Percentiles rank a stretch among this genome's conserved stretches.
Evolutionary conservation across 2,888 invertebrate genomes (phyloP).

Genomic region (Graphium colonna): DNA sequence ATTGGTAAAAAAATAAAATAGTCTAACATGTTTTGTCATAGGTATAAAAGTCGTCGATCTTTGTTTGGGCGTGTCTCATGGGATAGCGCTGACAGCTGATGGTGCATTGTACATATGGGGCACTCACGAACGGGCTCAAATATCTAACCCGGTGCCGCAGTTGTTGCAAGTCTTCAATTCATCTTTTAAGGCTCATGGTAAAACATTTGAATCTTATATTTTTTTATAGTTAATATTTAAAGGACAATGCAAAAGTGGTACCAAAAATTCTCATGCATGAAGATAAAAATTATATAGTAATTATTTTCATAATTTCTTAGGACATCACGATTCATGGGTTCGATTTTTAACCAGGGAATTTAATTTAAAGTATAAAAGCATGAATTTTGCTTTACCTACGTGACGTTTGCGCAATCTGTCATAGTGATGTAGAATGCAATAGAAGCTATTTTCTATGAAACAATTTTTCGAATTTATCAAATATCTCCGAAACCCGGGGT

Average conservation of each 20-base stretch:
- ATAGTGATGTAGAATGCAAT: no score
- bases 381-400: background rate
- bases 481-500: no score
- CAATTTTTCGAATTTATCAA: no score
- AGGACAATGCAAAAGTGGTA: no score
- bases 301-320: no score
- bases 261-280: no score
- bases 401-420: background rate
- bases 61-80: constrained; percentile 63
- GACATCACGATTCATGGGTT: no score
- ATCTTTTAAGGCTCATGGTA: constrained; percentile 64
- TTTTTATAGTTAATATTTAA: background rate
- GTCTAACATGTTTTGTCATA: constrained; percentile 38
- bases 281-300: no score
- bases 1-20: no score
- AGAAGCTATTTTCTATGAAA: no score
- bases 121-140: constrained; percentile 60
- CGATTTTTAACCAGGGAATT: no score
- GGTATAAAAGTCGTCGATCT: constrained; percentile 62
- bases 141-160: constrained; percentile 57
- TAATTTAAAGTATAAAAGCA: no score
- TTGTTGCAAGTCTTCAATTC: constrained; percentile 56
- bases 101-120: constrained; percentile 96
- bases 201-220: constrained; percentile 16
- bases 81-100: constrained; percentile 87